phyloP scores from a whole-genome alignment of 1,140 invertebrate species.

The Drosophila chauvacae region DNA sequence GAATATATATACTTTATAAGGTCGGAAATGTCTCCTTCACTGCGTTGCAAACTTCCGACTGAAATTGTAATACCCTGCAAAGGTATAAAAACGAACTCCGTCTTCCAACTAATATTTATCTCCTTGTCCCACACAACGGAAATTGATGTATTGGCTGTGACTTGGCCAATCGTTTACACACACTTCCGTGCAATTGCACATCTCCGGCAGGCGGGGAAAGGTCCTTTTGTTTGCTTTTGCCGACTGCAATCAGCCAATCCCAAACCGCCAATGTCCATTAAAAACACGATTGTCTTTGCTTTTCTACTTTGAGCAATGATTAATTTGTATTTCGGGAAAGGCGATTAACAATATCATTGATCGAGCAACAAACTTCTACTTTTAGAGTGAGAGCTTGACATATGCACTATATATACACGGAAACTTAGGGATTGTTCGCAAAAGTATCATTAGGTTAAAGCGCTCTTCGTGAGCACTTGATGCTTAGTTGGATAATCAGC shows the following conservation, averaged over 20 bases:
- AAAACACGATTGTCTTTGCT: slow-evolving; percentile 1
- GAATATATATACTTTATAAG: no score
- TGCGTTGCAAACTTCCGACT: no score
- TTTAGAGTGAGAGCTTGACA: slow-evolving; percentile 20
- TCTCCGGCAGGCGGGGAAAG: neutral
- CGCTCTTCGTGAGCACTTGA: slow-evolving; percentile 3
- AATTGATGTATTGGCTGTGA: neutral
- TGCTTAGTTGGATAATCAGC: slow-evolving; percentile 13
- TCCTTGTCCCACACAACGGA: slow-evolving; percentile 17
- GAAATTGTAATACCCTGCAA: no score
- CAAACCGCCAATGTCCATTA: neutral
- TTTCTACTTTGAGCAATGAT: slow-evolving; percentile 27
- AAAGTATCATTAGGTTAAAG: neutral
- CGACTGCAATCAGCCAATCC: neutral
- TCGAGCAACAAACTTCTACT: slow-evolving; percentile 20
- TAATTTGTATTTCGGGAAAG: slow-evolving; percentile 34
- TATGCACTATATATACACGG: slow-evolving; percentile 21
- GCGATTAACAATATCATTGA: slow-evolving; percentile 37
- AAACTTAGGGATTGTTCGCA: slow-evolving; percentile 1
- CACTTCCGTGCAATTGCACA: slow-evolving; percentile 1
- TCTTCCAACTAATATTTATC: slow-evolving; percentile 29
- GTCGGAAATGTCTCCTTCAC: no score
- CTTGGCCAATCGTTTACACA: neutral
- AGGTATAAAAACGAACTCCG: no score
- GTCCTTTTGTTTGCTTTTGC: neutral